Evolutionary conservation across 2,797 vertebrate genomes (phyloP), one percentile per base, ranked within the genome.

Genomic region (Dermochelys coriacea): DNA sequence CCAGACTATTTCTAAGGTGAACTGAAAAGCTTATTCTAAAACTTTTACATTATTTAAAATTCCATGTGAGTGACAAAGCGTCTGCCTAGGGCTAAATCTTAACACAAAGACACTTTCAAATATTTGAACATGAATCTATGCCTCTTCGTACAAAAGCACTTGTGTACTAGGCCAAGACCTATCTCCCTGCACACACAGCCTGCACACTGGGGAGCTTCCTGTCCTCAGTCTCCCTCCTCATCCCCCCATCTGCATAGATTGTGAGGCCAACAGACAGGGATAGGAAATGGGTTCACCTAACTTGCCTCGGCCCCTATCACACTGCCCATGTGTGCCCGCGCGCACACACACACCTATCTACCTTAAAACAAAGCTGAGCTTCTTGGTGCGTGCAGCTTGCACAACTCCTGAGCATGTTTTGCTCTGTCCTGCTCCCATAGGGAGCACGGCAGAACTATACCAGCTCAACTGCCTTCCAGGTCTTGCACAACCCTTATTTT

Each of bases 391-490:
- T 0, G 0, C 5, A 29, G 1, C 29, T 5, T 54, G 14, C 50
- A 80, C 41, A 10, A 1, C 54, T 68, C n/a, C 82, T 21, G 55
- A 49, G 31, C 6, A 55, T 84, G 3, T 52, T 1, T 4, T 31
- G 8, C 55, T 64, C 31, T 6, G 0, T 55, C 16, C 79, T 14
- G 1, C 8, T 55, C 31, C 74, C 54, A 34, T 75, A 0, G 3
- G 1, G 3, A 18, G 14, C 0, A 0, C 0, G 0, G 3, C n/a
- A 51, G 49, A 86, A 2, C 82, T 4, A 5, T 52, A 2, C 55
- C 84, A 12, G 0, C 3, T 29, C 5, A 11, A 10, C 51, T 6
- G 45, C 3, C 2, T 16, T 2, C 1, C 1, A 6, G 34, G 3
- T 12, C n/a, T 23, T 41, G 8, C 11, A 41, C n/a, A 37, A 68